Conservation (phyloP, 2,113 vertebrate genomes). For the Lepus americanus region DNA sequence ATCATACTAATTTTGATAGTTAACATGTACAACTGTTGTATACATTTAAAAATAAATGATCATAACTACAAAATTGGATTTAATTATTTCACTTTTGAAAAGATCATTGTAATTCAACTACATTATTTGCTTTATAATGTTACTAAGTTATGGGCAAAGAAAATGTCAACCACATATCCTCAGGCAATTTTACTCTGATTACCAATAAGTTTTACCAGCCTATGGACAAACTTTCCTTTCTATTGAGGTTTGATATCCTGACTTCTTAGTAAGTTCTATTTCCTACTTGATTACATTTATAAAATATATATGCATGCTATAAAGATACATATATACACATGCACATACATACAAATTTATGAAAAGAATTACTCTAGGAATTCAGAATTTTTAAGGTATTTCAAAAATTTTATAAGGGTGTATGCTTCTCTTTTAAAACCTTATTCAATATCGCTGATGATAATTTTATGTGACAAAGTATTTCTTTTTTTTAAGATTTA, state of each 20-base stretch:
- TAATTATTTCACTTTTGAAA: neutral
- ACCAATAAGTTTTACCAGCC: constrained; percentile 52
- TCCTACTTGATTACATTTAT: neutral
- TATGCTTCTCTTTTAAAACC: neutral
- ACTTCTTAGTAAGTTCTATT: neutral
- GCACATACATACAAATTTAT: neutral
- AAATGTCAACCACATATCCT: neutral
- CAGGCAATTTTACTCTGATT: constrained; percentile 67
- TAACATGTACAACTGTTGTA: neutral
- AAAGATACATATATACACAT: too few species aligned
- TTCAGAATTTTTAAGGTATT: neutral
- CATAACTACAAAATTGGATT: neutral
- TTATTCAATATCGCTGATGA: neutral
- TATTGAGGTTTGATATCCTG: neutral
- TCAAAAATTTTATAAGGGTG: neutral
- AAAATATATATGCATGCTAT: too few species aligned
- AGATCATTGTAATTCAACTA: neutral
- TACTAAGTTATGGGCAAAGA: neutral
- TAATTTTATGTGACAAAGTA: neutral
- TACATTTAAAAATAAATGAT: neutral
- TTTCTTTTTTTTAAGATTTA: too few species aligned
- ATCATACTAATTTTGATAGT: neutral
- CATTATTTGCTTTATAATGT: neutral
- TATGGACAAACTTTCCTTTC: neutral
- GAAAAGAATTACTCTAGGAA: neutral